Base-by-base conservation (phyloP, 2,113 vertebrate genomes). In the Sander lucioperca region DNA sequence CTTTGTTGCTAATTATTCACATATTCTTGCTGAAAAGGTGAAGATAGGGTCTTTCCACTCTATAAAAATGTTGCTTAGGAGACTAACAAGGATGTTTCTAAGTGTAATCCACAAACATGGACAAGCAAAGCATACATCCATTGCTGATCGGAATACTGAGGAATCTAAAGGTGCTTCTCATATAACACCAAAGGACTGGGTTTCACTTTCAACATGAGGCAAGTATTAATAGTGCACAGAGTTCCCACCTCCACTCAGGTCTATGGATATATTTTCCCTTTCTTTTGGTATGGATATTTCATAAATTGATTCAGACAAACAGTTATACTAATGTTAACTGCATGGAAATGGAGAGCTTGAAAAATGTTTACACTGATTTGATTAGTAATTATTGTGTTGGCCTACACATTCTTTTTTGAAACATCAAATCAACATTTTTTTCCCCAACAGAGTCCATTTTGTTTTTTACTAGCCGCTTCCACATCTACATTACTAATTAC, bases 191-290 rank as follows among this genome's bases (percentile, higher is more conserved):
- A 83, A 89, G 43, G 58, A 89, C 51, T 7, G 65, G 48, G 43
- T 77, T 83, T 82, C 71, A 78, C 64, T 91, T 86, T 79, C 58
- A 83, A 58, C 81, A 74, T 79, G 66, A 90, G 48, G 76, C 72
- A 82, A 86, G 81, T 87, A 82, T 86, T 75, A 88, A 90, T 79
- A 69, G 74, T 71, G 79, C 56, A 30, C 72, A 66, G 50, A 30
- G 47, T 74, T 76, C 25, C 50, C 74, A 65, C 77, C 77, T 79
- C 43, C 50, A 25, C 18, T 70, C 50, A 1, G 19, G 47, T 80
- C 51, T 51, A 23, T 74, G 47, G 57, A 64, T 62, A 45, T 66
- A 27, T 48, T 65, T 48, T 58, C 30, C 11, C 13, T 21, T 72
- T 51, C 45, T 68, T 53, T 79, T 5, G 23, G 5, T 50, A 8